Base-by-base conservation (phyloP, 2,888 invertebrate genomes). In the Epinotia demarniana region DNA sequence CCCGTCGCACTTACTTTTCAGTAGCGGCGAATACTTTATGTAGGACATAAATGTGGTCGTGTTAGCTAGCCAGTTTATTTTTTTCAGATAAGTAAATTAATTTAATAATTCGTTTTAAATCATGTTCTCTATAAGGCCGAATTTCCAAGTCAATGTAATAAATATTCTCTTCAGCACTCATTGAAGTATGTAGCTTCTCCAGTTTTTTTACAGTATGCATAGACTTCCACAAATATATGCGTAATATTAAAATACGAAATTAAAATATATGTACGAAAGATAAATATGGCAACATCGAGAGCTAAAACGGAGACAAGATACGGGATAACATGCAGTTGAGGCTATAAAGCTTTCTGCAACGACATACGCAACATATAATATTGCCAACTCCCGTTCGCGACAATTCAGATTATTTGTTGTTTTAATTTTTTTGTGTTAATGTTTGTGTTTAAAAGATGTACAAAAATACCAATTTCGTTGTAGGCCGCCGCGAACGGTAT, bases 291-390 rank as follows among this genome's bases (percentile, higher is more conserved):
- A 85, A 89, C 92, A 92, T 92, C 46, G 72, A 75, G 67, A 75
- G 72, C 71, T 75, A 72, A 75, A 67, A 75, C 72, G 74, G 46
- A 62, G 75, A 75, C 75, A 75, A 67, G 70, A 70, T 73, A 67
- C 49, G 70, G 69, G 68, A 55, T 64, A 71, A 66, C 74, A 73
- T 73, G 78, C 89, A 85, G 82, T 84, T 77, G 79, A 89, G 89
- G 91, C 92, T 89, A 84, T 83, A 76, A 90, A 90, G 90, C 90
- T 87, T 85, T 83, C 84, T 88, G 80, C 86, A 84, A 88, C 89
- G 88, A 89, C 84, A 89, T 82, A 87, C 78, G 88, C 89, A 89
- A 89, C 84, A 89, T 82, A 87, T 78, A 80, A 77, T 76, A 80
- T 78, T 77, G 77, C 80, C 53, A 58, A 75, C 70, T 77, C 76